Evolutionary conservation across 2,888 invertebrate species (phyloP).

Genomic region (Herminia tarsipennalis): DNA sequence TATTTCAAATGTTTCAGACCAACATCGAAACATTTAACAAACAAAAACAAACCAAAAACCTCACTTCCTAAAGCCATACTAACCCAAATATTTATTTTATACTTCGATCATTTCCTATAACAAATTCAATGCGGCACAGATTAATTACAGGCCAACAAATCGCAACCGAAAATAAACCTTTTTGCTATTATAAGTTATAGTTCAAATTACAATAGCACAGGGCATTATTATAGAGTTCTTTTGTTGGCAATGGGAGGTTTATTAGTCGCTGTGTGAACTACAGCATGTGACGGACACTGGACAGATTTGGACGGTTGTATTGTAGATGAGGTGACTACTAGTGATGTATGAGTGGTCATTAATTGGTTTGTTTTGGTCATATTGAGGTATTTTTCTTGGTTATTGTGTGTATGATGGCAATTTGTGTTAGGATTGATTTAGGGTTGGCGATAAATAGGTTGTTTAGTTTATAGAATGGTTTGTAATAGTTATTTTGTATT

Average conservation of each 20-base stretch:
- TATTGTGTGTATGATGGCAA: constrained; percentile 1
- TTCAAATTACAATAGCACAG: neutral
- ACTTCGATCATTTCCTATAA: constrained; percentile 1
- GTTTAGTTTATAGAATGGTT: too few relatives aligned
- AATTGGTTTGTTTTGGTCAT: constrained; percentile 34
- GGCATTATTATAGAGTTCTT: neutral
- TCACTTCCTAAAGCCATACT: neutral
- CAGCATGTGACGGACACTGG: constrained; percentile 55
- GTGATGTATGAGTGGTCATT: constrained; percentile 50
- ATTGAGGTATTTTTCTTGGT: constrained; percentile 7
- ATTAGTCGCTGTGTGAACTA: constrained; percentile 60
- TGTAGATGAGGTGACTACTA: constrained; percentile 51
- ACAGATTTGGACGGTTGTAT: constrained; percentile 37
- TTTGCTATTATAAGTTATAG: neutral
- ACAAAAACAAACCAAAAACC: constrained; percentile 6
- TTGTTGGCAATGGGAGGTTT: constrained; percentile 57
- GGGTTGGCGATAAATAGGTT: too few relatives aligned
- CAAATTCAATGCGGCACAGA: constrained; percentile 27
- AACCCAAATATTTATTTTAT: constrained; percentile 1
- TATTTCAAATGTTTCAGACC: too few relatives aligned
- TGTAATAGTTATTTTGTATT: too few relatives aligned
- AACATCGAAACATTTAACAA: neutral
- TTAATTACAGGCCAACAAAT: constrained; percentile 14
- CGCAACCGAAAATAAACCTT: constrained; percentile 3
- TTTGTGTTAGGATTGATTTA: neutral